Conservation (phyloP, 1,140 invertebrate species). For the Pseudoatta argentina region DNA sequence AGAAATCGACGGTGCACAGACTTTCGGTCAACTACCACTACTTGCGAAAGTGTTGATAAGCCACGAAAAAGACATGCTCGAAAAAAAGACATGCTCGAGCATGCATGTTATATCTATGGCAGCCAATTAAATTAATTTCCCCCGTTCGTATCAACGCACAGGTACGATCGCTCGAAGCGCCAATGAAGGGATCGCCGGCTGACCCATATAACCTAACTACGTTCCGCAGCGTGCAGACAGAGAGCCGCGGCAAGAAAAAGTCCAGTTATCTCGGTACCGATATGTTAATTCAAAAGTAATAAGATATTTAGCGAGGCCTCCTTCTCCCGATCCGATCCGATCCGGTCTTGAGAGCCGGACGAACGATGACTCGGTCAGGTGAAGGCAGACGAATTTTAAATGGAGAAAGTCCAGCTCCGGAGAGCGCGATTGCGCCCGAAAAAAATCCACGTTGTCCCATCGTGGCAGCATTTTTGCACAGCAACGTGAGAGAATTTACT, state of each 20-base stretch:
- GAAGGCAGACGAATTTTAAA: constrained; percentile 79
- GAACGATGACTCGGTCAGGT: constrained; percentile 68
- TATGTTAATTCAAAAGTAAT: constrained; percentile 79
- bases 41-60: constrained; percentile 28
- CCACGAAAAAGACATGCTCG: not conserved
- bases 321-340: constrained; percentile 72
- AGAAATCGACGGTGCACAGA: constrained; percentile 13
- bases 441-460: constrained; percentile 49
- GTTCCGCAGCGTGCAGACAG: constrained; percentile 36
- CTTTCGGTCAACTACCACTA: not conserved
- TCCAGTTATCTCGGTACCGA: constrained; percentile 76
- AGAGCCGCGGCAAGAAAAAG: constrained; percentile 61
- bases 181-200: constrained; percentile 23
- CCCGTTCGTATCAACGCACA: not conserved
- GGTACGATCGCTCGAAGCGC: not conserved
- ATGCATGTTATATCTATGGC: not conserved
- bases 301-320: constrained; percentile 78
- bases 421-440: constrained; percentile 58
- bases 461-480: not conserved
- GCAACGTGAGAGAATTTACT: constrained; percentile 24
- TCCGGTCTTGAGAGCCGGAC: constrained; percentile 55
- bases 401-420: constrained; percentile 79
- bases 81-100: not conserved
- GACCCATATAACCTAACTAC: constrained; percentile 47
- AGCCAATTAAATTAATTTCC: constrained; percentile 37